These are phyloP conservation scores for Crotalus tigris DNA, from an alignment of 2,113 vertebrate genomes.

Conservation along the genomic window DNA sequence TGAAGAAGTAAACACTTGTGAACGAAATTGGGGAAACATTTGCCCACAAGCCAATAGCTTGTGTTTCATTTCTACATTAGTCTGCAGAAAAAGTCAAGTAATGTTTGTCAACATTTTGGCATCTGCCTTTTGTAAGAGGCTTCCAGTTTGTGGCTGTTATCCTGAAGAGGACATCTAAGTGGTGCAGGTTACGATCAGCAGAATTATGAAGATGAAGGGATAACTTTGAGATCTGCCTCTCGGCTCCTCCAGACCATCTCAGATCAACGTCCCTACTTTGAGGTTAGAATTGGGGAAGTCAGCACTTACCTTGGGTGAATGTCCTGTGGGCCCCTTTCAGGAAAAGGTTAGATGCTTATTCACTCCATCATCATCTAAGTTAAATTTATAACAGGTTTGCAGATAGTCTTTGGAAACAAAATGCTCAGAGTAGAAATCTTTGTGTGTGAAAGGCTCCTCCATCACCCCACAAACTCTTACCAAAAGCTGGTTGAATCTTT, in stretches of 20 bases:
- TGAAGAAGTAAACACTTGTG: too few relatives aligned
- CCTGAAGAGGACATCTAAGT: too few relatives aligned
- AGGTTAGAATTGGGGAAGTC: not conserved
- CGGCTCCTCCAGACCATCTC: not conserved
- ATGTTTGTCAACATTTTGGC: too few relatives aligned
- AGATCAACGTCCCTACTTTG: not conserved
- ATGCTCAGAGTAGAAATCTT: not conserved
- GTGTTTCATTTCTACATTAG: not conserved
- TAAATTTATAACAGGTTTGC: not conserved
- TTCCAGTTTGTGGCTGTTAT: too few relatives aligned
- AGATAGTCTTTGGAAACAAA: not conserved
- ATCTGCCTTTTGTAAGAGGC: too few relatives aligned
- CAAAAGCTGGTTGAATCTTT: not conserved
- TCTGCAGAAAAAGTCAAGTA: too few relatives aligned
- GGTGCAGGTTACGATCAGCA: too few relatives aligned
- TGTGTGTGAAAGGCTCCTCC: not conserved
- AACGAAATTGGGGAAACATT: too few relatives aligned
- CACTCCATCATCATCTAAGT: not conserved
- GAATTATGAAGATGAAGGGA: too few relatives aligned
- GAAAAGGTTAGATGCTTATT: not conserved
- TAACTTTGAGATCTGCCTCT: too few relatives aligned
- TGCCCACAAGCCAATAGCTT: not conserved
- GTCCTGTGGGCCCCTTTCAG: not conserved
- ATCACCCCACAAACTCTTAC: not conserved
- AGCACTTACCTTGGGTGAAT: not conserved